phyloP scores from a whole-genome alignment of 2,888 invertebrate genomes.

The Dasysyrphus albostriatus region DNA sequence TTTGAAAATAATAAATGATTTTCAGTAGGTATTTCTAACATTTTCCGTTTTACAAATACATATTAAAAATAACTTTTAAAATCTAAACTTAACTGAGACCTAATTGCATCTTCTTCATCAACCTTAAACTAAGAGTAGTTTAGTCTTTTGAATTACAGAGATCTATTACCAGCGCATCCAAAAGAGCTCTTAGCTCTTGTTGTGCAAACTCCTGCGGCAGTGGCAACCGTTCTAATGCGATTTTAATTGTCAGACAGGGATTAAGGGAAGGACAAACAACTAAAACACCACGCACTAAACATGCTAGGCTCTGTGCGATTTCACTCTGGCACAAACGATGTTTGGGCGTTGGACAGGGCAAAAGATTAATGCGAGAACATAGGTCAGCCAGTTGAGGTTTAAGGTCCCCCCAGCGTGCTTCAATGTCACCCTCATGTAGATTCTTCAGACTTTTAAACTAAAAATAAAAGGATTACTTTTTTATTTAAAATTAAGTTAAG shows the following conservation, averaged over 20 bases:
- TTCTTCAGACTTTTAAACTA: slow-evolving; percentile 82
- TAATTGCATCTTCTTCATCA: not conserved
- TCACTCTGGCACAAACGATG: slow-evolving; percentile 84
- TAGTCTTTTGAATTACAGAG: slow-evolving; percentile 77
- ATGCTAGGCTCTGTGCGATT: slow-evolving; percentile 83
- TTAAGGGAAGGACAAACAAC: slow-evolving; percentile 82
- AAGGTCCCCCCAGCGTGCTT: slow-evolving; percentile 83
- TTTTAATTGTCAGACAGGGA: slow-evolving; percentile 81
- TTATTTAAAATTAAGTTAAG: not conserved
- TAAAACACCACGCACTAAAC: slow-evolving; percentile 82
- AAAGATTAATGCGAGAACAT: slow-evolving; percentile 82
- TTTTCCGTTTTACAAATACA: slow-evolving; percentile 30
- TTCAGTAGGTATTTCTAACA: slow-evolving; percentile 8
- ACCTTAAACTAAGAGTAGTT: slow-evolving; percentile 41
- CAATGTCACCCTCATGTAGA: slow-evolving; percentile 81
- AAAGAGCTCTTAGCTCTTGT: slow-evolving; percentile 80
- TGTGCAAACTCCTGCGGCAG: slow-evolving; percentile 83
- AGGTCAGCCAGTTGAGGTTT: slow-evolving; percentile 83
- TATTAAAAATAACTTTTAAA: slow-evolving; percentile 31
- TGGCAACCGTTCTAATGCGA: slow-evolving; percentile 83
- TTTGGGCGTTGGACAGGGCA: slow-evolving; percentile 83
- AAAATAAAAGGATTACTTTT: slow-evolving; percentile 33
- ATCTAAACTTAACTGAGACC: slow-evolving; percentile 41
- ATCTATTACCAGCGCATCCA: slow-evolving; percentile 80
- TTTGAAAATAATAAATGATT: slow-evolving; percentile 51